Evolutionary conservation across 2,888 invertebrate genomes (phyloP).

Genomic region (Suillia variegata): DNA sequence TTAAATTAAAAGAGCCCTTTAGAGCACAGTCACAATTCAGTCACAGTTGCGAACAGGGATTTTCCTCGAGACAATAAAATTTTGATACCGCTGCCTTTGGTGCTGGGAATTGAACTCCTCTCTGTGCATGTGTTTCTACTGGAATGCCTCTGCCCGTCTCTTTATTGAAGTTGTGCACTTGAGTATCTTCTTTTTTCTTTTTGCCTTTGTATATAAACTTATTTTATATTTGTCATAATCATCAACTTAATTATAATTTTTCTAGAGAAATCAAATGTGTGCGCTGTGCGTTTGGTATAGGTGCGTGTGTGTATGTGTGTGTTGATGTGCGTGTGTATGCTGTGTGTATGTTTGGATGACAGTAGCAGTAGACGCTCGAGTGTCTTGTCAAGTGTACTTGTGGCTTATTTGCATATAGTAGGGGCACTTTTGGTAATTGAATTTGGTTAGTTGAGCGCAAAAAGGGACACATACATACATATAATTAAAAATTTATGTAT

Average conservation of each 20-base stretch:
- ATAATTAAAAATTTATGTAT: too few species aligned
- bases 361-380: slow-evolving; percentile 22
- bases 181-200: not conserved
- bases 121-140: too few species aligned
- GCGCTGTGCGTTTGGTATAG: not conserved
- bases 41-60: too few species aligned
- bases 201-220: too few species aligned
- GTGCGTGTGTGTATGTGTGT: not conserved
- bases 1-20: too few species aligned
- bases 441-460: slow-evolving; percentile 46
- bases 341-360: slow-evolving; percentile 10
- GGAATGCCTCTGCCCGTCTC: too few species aligned
- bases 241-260: slow-evolving; percentile 55
- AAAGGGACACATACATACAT: slow-evolving; percentile 21
- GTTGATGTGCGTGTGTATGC: slow-evolving; percentile 16
- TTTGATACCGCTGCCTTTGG: too few species aligned
- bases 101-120: too few species aligned
- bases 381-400: slow-evolving; percentile 50
- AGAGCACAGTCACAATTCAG: too few species aligned
- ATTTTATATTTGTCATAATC: slow-evolving; percentile 47
- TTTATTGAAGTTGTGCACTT: slow-evolving; percentile 6
- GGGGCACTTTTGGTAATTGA: slow-evolving; percentile 54
- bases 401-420: slow-evolving; percentile 54
- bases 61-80: too few species aligned
- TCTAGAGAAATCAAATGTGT: slow-evolving; percentile 28